These are phyloP conservation scores for Psittacula derbiana DNA, from an alignment of 2,797 vertebrate genomes.

Conservation along the genomic window DNA sequence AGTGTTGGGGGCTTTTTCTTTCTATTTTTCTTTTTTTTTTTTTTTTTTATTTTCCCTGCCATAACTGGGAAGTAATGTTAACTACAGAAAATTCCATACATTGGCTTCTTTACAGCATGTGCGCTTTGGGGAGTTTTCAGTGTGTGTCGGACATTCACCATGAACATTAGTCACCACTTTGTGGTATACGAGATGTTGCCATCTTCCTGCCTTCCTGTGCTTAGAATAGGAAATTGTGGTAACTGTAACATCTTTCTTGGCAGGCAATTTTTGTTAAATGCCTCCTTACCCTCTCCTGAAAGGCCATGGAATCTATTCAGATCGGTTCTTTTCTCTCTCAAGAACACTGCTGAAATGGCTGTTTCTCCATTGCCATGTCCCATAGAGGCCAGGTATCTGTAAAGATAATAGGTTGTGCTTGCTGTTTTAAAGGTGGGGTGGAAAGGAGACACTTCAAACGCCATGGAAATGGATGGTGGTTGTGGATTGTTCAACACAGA, in stretches of 20 bases:
- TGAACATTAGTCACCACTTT: not conserved
- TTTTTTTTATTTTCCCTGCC: not conserved
- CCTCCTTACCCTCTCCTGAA: not conserved
- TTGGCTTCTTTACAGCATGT: not conserved
- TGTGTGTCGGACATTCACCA: not conserved
- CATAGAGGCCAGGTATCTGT: not conserved
- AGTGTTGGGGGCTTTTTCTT: not conserved
- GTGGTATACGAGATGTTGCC: not conserved
- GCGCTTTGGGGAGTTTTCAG: not conserved
- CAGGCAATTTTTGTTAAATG: not conserved
- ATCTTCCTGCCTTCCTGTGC: not conserved
- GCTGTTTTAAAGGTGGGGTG: not conserved
- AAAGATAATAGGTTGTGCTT: not conserved
- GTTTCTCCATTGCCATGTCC: not conserved
- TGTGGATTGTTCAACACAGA: not conserved
- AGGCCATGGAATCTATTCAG: not conserved
- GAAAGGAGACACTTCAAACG: not conserved
- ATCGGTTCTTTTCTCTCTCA: not conserved
- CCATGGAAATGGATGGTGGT: not conserved
- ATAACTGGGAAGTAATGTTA: not conserved
- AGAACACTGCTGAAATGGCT: not conserved
- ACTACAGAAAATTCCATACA: not conserved
- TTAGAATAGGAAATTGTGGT: slow-evolving; percentile 15
- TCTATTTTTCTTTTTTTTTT: too few relatives aligned
- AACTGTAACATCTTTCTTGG: not conserved